Base-by-base conservation (phyloP, 2,888 invertebrate genomes). In the Lasioglossum calceatum region DNA sequence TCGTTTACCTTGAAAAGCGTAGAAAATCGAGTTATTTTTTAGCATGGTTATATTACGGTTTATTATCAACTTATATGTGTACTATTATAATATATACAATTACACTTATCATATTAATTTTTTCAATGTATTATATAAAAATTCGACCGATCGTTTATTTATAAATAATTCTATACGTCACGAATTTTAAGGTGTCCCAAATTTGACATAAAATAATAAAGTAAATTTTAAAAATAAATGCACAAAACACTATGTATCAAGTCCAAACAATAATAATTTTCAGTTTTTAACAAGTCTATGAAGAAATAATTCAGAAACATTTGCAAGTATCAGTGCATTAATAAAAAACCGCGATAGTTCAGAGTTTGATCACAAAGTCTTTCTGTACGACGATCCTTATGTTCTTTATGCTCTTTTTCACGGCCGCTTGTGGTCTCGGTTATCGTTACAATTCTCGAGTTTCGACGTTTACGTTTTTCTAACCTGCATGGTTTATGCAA, bases 391-490 rank as follows among this genome's bases (percentile, higher is more conserved):
- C 32, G 64, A 64, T 64, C 7, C 32, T 32, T 16, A 32, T 32
- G 5, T 8, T 64, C 64, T 7, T 64, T 64, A 16, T 32, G 10
- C 39, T 23, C 23, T 61, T 61, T 64, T 70, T 81, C 77, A 81
- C 39, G 75, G 80, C 5, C 71, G 74, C 54, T 80, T 77, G 84
- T 36, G 85, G 85, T 77, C 58, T 77, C 61, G 23, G 79, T 61
- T n/a, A 84, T 84, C 77, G 70, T 78, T 36, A 36, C 14, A 10
- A 70, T 61, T 75, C 74, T 84, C 80, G 10, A 36, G 32, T 84
- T 80, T 78, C 71, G 58, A 1, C 4, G 23, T 58, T 27, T 75
- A 75, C 50, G 44, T 23, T 50, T 79, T 74, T 58, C 54, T 73
- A 39, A 19, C n/a, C 36, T 32, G 36, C 16, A 23, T 19, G 19